These are phyloP conservation scores for Seira musarum DNA, from an alignment of 2,888 invertebrate genomes.

Conservation along the genomic window DNA sequence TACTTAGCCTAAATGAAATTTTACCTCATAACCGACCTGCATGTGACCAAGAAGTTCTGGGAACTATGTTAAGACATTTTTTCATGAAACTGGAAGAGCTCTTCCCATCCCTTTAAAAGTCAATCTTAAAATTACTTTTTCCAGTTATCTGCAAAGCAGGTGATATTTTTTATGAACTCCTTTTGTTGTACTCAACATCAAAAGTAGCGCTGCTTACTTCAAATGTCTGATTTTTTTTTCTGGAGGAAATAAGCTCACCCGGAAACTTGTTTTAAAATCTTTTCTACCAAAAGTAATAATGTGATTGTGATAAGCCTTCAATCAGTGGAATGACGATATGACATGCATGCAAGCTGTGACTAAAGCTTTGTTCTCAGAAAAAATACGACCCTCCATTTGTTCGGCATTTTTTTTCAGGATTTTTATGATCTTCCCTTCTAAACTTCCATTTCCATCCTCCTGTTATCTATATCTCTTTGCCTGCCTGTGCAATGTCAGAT, in stretches of 20 bases:
- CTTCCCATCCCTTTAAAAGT: neutral
- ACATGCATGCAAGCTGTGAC: neutral
- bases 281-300: constrained; percentile 10
- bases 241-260: neutral
- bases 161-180: neutral
- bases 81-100: no score
- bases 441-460: no score
- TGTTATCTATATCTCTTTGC: neutral
- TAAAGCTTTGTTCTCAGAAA: constrained; percentile 6
- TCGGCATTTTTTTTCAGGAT: neutral
- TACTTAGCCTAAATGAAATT: neutral
- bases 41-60: no score
- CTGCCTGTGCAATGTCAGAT: neutral
- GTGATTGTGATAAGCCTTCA: constrained; percentile 14
- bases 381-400: neutral
- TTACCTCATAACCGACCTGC: no score
- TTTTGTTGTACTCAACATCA: neutral
- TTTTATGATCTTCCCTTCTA: neutral
- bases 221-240: neutral
- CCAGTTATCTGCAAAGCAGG: neutral
- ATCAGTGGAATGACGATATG: no score
- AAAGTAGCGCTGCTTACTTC: no score
- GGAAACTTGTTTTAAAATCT: constrained; percentile 3
- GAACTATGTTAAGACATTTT: no score
- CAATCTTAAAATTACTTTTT: neutral